Evolutionary conservation across 2,888 invertebrate species (phyloP).

Genomic region (Callosobruchus maculatus): DNA sequence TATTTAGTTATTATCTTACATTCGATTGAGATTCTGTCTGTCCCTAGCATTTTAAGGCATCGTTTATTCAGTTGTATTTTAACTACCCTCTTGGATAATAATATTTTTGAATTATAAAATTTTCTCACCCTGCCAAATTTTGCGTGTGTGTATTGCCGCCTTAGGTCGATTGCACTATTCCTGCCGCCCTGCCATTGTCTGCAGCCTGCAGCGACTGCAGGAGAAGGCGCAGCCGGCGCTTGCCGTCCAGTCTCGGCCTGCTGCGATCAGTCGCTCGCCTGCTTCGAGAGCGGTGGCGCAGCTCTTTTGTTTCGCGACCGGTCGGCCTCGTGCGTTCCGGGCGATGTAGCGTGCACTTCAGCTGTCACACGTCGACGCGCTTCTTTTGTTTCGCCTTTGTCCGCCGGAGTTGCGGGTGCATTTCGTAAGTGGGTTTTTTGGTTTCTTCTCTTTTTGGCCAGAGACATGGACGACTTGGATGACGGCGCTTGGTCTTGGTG

Average conservation of each 20-base stretch:
- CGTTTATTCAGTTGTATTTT: too few relatives aligned
- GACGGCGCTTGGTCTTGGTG: background rate
- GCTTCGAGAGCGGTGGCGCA: background rate
- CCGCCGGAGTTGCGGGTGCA: background rate
- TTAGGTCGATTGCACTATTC: too few relatives aligned
- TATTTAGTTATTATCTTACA: too few relatives aligned
- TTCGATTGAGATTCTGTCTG: too few relatives aligned
- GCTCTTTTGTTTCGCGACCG: background rate
- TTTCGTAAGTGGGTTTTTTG: background rate
- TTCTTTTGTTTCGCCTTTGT: background rate
- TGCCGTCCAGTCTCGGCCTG: background rate
- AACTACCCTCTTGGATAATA: too few relatives aligned
- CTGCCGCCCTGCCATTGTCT: background rate
- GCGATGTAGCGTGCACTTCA: background rate
- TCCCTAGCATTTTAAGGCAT: too few relatives aligned
- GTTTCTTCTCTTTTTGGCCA: background rate
- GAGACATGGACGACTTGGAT: background rate
- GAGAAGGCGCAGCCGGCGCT: background rate
- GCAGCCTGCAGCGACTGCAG: background rate
- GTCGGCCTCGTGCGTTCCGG: background rate
- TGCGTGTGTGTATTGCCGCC: too few relatives aligned
- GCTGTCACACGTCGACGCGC: background rate
- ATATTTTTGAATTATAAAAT: too few relatives aligned
- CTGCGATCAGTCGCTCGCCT: background rate
- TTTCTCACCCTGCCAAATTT: too few relatives aligned